These are phyloP conservation scores for Rotaria macrura DNA, from an alignment of 2,888 invertebrate species.

Conservation along the genomic window DNA sequence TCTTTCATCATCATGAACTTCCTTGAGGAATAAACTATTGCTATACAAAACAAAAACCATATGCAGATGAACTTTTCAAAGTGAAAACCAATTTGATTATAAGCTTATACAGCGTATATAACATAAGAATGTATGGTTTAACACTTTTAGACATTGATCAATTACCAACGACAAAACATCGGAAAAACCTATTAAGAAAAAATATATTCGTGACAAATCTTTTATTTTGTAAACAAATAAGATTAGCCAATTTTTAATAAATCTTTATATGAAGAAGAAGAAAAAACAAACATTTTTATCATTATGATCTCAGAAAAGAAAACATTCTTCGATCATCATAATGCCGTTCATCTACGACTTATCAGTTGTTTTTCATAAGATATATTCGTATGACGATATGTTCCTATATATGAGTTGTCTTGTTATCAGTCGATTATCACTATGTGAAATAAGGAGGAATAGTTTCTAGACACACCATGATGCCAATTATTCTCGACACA, in stretches of 20 bases:
- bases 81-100: background rate
- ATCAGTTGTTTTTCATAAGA: background rate
- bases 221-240: background rate
- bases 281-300: too few relatives aligned
- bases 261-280: background rate
- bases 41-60: background rate
- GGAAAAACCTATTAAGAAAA: background rate
- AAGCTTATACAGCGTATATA: background rate
- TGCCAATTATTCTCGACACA: background rate
- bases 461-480: background rate
- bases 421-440: background rate
- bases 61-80: background rate
- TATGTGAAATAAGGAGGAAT: background rate
- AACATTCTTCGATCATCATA: background rate
- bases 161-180: background rate
- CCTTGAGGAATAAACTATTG: background rate
- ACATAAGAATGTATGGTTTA: background rate
- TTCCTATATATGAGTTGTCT: background rate
- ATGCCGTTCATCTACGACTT: background rate
- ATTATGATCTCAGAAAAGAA: too few relatives aligned
- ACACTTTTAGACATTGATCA: background rate
- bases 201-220: background rate
- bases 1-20: background rate
- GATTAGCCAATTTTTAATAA: background rate
- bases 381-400: background rate